Evolutionary conservation across 1,140 invertebrate genomes (phyloP).

Genomic region (Ceratosolen fusciceps): DNA sequence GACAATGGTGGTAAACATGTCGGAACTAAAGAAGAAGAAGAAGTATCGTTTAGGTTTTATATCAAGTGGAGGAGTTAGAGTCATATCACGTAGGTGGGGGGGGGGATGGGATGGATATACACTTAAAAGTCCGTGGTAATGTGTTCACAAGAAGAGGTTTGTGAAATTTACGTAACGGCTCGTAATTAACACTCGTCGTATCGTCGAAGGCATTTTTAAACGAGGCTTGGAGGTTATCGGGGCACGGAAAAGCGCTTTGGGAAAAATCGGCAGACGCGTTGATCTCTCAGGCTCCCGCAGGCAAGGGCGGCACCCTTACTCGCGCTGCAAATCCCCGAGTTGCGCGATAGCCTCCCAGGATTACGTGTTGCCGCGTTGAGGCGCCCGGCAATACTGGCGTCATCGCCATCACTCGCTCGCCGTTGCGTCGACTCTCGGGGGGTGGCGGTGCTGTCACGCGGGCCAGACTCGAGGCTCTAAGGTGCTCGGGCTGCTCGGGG

Average conservation of each 20-base stretch:
- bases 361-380: conserved; percentile 60
- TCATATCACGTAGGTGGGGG: too few relatives aligned
- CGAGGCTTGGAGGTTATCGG: background rate
- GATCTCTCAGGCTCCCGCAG: background rate
- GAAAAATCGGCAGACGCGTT: too few relatives aligned
- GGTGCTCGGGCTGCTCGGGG: background rate
- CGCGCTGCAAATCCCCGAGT: background rate
- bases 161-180: too few relatives aligned
- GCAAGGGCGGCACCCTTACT: conserved; percentile 26
- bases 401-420: background rate
- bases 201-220: background rate
- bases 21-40: too few relatives aligned
- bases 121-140: too few relatives aligned
- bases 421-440: background rate
- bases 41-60: too few relatives aligned
- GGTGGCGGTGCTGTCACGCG: background rate
- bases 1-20: too few relatives aligned
- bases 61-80: too few relatives aligned
- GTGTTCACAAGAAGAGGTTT: too few relatives aligned
- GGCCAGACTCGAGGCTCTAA: conserved; percentile 6
- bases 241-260: background rate
- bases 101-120: too few relatives aligned
- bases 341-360: conserved; percentile 39
- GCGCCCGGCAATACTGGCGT: conserved; percentile 62
- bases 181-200: too few relatives aligned